A percentile compares a stretch with the other conserved stretches of the same genome.
Evolutionary conservation across 2,888 invertebrate species (phyloP).

Genomic region (Idaea dimidiata): DNA sequence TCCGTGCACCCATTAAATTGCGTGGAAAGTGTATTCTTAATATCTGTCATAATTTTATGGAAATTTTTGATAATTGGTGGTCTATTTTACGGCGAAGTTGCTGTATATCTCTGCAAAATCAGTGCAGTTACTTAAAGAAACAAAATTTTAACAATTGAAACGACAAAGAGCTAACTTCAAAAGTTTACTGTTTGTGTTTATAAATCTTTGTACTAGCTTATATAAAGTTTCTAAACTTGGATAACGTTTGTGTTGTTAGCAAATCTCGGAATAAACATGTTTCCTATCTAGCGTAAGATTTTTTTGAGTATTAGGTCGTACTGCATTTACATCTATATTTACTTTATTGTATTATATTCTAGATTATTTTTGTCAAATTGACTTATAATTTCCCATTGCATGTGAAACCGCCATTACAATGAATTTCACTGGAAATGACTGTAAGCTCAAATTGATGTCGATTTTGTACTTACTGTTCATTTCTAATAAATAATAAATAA

Average conservation of each 20-base stretch:
- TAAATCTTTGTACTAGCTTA: too few relatives aligned
- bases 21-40: slow-evolving; percentile 1
- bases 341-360: background rate
- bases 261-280: background rate
- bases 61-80: slow-evolving; percentile 3
- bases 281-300: background rate
- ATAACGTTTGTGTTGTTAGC: background rate
- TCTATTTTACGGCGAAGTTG: background rate
- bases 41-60: slow-evolving; percentile 3
- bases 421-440: slow-evolving; percentile 1
- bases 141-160: too few relatives aligned
- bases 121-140: background rate
- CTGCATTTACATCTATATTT: background rate
- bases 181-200: too few relatives aligned
- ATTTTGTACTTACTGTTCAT: background rate
- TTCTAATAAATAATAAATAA: background rate
- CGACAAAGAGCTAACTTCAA: too few relatives aligned
- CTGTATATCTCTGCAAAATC: background rate
- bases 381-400: slow-evolving; percentile 1
- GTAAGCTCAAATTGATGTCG: background rate
- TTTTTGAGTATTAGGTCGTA: background rate
- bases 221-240: too few relatives aligned
- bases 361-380: background rate
- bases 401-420: background rate
- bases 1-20: background rate